These are phyloP conservation scores for Lutraria rhynchaena DNA, from an alignment of 1,140 invertebrate species.

Conservation along the genomic window DNA sequence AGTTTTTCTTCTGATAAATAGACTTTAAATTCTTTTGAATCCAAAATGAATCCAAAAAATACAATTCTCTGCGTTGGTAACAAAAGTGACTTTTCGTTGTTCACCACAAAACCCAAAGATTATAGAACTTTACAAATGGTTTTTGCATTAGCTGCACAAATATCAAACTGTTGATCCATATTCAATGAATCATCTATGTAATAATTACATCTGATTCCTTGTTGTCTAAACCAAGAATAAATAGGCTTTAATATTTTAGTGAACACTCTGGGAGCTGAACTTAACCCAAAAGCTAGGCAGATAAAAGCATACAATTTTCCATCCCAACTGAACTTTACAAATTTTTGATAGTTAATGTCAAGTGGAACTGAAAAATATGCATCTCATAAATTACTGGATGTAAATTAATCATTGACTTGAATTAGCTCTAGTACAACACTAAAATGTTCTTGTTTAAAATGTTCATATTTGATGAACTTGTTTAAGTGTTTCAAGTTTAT, in stretches of 20 bases:
- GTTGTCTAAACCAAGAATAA: constrained; percentile 12
- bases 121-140: constrained; percentile 20
- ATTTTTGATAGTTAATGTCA: not conserved
- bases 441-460: too few species aligned
- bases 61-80: constrained; percentile 35
- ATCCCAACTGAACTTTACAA: not conserved
- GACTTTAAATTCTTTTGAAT: constrained; percentile 58
- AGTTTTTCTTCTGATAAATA: constrained; percentile 56
- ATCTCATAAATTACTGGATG: too few species aligned
- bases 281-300: not conserved
- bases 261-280: not conserved
- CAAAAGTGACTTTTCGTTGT: constrained; percentile 49
- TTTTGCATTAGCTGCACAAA: constrained; percentile 18
- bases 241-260: not conserved
- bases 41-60: constrained; percentile 60
- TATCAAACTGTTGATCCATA: constrained; percentile 19
- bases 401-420: too few species aligned
- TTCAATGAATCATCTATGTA: constrained; percentile 63
- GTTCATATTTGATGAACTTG: too few species aligned
- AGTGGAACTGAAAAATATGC: too few species aligned
- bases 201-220: constrained; percentile 18
- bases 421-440: too few species aligned
- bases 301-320: not conserved
- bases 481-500: too few species aligned
- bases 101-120: constrained; percentile 44